phyloP scores from a whole-genome alignment of 2,888 invertebrate genomes.

The Blastobasis lacticolella region DNA sequence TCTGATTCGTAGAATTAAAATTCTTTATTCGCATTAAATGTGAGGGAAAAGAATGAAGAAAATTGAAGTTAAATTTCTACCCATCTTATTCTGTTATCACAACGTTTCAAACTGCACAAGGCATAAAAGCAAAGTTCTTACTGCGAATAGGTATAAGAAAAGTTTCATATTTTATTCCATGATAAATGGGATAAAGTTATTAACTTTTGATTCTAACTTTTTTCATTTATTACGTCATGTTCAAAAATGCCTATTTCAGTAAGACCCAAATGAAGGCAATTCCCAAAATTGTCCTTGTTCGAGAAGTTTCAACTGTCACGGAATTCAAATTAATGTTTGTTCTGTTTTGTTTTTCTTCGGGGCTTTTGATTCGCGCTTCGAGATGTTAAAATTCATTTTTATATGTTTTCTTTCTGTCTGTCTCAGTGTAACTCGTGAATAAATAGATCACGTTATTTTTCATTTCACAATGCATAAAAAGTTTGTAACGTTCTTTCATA shows the following conservation, averaged over 20 bases:
- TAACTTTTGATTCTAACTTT: conserved; percentile 70
- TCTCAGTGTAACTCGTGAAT: neutral
- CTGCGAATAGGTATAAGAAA: conserved; percentile 32
- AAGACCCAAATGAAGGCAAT: conserved; percentile 64
- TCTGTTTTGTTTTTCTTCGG: conserved; percentile 62
- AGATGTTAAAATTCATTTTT: conserved; percentile 42
- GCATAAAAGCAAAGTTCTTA: conserved; percentile 23
- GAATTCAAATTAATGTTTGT: conserved; percentile 70
- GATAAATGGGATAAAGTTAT: conserved; percentile 73
- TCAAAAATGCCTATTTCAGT: conserved; percentile 62
- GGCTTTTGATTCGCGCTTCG: conserved; percentile 52
- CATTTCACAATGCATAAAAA: too few relatives aligned
- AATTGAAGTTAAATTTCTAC: too few relatives aligned
- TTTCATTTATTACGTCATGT: conserved; percentile 70
- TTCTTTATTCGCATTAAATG: too few relatives aligned
- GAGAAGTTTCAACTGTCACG: conserved; percentile 66
- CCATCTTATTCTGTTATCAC: too few relatives aligned
- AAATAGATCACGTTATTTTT: neutral
- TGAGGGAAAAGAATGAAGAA: too few relatives aligned
- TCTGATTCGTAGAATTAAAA: too few relatives aligned
- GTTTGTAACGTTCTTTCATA: neutral
- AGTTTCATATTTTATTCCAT: conserved; percentile 48
- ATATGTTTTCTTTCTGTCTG: conserved; percentile 18
- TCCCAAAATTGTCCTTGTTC: conserved; percentile 65
- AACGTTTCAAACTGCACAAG: conserved; percentile 8